Percentiles rank a stretch among this genome's conserved stretches.
Evolutionary conservation across 30 jellyfish, hydroid and myxozoan species (phyloP).

Genomic region (Aurelia coerulea): DNA sequence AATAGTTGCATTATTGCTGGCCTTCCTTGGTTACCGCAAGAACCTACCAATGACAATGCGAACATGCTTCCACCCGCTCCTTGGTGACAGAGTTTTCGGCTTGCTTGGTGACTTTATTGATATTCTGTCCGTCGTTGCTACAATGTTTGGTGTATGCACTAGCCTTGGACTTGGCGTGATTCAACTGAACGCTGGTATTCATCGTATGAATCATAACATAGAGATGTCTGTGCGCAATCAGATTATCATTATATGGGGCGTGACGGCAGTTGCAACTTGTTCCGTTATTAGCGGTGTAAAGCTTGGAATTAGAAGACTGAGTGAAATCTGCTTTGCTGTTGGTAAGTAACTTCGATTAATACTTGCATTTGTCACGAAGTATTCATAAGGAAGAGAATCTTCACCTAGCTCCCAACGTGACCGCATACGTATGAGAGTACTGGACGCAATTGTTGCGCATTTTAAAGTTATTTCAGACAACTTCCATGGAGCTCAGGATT

Average conservation of each 20-base stretch:
- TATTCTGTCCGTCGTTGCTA: slow-evolving; percentile 81
- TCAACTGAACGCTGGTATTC: slow-evolving; percentile 85
- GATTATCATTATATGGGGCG: slow-evolving; percentile 90
- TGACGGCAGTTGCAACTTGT: slow-evolving; percentile 88
- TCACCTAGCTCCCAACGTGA: no score
- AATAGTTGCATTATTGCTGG: slow-evolving; percentile 78
- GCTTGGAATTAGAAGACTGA: slow-evolving; percentile 82
- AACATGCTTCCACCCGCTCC: slow-evolving; percentile 90
- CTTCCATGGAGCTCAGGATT: no score
- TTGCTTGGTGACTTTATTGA: slow-evolving; percentile 88
- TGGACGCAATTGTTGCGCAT: no score
- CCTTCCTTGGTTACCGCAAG: slow-evolving; percentile 83
- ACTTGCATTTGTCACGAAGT: no score
- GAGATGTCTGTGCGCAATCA: slow-evolving; percentile 58
- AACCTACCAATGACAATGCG: slow-evolving; percentile 96
- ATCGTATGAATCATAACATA: slow-evolving; percentile 73
- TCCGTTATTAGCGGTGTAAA: slow-evolving; percentile 93
- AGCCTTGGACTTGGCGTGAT: slow-evolving; percentile 96
- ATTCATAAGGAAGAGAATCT: no score
- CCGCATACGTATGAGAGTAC: no score
- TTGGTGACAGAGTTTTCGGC: slow-evolving; percentile 89
- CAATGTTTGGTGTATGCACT: slow-evolving; percentile 98
- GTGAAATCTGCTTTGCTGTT: slow-evolving; percentile 90
- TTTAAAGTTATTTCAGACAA: no score
- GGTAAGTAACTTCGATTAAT: slow-evolving; percentile 51